These are phyloP conservation scores for Caenorhabditis wallacei DNA, from an alignment of 2,888 invertebrate species.

Conservation along the genomic window DNA sequence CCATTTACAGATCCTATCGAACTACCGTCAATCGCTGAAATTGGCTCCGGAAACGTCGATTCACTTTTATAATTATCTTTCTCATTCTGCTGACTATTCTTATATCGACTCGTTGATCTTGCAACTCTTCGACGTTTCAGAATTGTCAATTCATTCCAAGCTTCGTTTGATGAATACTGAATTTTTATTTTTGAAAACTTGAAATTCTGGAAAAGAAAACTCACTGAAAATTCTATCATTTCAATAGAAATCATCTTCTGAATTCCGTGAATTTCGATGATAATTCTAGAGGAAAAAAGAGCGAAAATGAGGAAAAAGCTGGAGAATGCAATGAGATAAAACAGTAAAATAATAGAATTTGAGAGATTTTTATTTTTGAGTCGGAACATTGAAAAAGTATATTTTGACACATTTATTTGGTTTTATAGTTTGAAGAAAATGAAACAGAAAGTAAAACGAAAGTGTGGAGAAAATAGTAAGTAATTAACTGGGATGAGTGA, in stretches of 20 bases:
- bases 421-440: neutral
- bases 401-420: neutral
- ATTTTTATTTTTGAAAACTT: conserved; percentile 4
- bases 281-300: conserved; percentile 12
- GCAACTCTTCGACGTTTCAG: neutral
- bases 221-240: conserved; percentile 48
- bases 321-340: neutral
- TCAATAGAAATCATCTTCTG: conserved; percentile 19
- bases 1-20: conserved; percentile 33
- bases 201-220: neutral
- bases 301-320: conserved; percentile 8
- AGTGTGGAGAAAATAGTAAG: neutral
- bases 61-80: neutral
- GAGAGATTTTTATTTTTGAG: neutral
- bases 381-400: neutral
- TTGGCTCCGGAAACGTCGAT: conserved; percentile 9
- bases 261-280: conserved; percentile 26
- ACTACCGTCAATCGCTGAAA: conserved; percentile 8
- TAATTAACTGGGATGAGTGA: conserved; percentile 7
- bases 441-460: neutral
- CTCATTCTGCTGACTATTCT: neutral
- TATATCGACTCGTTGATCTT: neutral
- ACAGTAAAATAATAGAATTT: neutral
- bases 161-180: conserved; percentile 54
- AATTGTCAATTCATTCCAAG: conserved; percentile 32